Conservation (phyloP, 2,888 invertebrate species). For the Teleogryllus oceanicus region DNA sequence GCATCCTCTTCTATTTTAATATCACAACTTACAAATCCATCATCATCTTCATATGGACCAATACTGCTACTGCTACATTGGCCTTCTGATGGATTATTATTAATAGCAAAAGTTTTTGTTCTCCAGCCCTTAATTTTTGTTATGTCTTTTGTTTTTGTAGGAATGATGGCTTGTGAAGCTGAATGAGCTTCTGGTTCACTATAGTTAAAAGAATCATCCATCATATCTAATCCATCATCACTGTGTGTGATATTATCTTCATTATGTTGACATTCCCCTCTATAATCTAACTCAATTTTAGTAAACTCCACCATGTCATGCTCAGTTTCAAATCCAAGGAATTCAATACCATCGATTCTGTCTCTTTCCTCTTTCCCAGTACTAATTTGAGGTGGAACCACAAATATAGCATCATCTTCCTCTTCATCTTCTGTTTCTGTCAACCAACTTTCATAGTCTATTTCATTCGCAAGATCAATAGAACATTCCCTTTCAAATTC, state of each 20-base stretch:
- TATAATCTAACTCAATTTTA: constrained; percentile 30
- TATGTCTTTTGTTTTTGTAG: constrained; percentile 46
- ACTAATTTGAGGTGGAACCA: constrained; percentile 27
- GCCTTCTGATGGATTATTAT: constrained; percentile 31
- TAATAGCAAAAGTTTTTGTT: constrained; percentile 40
- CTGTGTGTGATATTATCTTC: constrained; percentile 25
- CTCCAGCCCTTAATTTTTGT: constrained; percentile 48
- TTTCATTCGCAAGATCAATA: not conserved
- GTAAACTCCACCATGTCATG: constrained; percentile 38
- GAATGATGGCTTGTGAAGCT: constrained; percentile 34
- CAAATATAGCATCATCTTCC: constrained; percentile 28
- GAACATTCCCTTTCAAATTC: not conserved
- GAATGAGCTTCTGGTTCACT: constrained; percentile 25
- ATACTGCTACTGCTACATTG: constrained; percentile 19
- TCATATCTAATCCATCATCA: constrained; percentile 31
- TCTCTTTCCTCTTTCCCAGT: constrained; percentile 36
- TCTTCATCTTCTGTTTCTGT: not conserved
- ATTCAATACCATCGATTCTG: constrained; percentile 37
- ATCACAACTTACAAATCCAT: constrained; percentile 30
- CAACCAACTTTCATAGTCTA: not conserved
- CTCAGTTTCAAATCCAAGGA: constrained; percentile 37
- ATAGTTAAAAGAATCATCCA: constrained; percentile 27
- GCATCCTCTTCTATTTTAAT: constrained; percentile 27
- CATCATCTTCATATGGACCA: constrained; percentile 30
- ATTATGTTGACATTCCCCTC: not conserved